Evolutionary conservation across 2,888 invertebrate species (phyloP).

Genomic region (Archaeoteleia sp.): DNA sequence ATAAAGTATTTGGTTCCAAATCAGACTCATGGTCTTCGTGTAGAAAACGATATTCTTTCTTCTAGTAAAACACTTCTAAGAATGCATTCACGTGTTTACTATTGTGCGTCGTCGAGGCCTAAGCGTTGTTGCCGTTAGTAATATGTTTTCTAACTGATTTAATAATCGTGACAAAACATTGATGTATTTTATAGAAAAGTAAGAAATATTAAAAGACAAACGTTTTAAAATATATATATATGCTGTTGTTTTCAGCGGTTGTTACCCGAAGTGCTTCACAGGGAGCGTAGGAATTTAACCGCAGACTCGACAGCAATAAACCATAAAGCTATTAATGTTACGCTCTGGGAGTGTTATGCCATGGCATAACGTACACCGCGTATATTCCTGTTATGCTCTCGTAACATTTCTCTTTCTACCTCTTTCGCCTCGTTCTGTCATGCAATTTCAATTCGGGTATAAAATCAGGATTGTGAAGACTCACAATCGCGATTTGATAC

Average conservation of each 20-base stretch:
- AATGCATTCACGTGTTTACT: too few species aligned
- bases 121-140: too few species aligned
- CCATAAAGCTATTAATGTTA: conserved; percentile 69
- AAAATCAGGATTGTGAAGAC: conserved; percentile 40
- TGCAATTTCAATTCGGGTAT: conserved; percentile 51
- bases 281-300: conserved; percentile 61
- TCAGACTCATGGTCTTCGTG: too few species aligned
- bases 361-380: conserved; percentile 58
- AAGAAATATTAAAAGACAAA: too few species aligned
- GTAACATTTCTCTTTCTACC: conserved; percentile 46
- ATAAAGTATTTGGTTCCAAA: too few species aligned
- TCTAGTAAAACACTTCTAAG: too few species aligned
- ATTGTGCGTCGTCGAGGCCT: too few species aligned
- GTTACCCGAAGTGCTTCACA: conserved; percentile 48
- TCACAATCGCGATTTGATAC: conserved; percentile 45
- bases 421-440: conserved; percentile 48
- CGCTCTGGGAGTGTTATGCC: conserved; percentile 62
- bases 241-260: conserved; percentile 35
- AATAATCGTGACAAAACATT: too few species aligned
- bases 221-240: conserved; percentile 44
- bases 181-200: too few species aligned
- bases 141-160: too few species aligned
- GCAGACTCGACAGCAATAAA: conserved; percentile 66
- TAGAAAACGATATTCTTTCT: too few species aligned
- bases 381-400: conserved; percentile 49